A percentile compares a stretch with the other conserved stretches of the same genome.
Conservation (phyloP, 2,797 vertebrate genomes). For the Vireo griseus region DNA sequence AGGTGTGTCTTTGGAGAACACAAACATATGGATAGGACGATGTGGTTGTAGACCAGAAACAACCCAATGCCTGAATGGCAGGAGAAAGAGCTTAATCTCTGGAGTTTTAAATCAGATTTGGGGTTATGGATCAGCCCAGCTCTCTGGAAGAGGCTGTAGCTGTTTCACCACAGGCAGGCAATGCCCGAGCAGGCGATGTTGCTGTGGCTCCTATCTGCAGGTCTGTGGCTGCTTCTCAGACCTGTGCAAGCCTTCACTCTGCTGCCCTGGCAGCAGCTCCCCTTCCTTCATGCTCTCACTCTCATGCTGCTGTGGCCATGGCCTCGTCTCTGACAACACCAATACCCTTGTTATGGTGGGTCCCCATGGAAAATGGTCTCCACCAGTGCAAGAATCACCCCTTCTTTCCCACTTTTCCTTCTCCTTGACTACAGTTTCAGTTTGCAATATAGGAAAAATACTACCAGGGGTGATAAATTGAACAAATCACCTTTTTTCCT, state of each 20-base stretch:
- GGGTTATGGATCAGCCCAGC: background rate
- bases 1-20: background rate
- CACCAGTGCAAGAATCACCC: background rate
- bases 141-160: background rate
- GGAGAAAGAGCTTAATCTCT: background rate
- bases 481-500: background rate
- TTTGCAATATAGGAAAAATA: background rate
- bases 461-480: background rate
- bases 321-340: background rate
- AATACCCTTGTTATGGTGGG: accelerated
- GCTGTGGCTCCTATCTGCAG: background rate
- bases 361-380: background rate
- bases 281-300: background rate
- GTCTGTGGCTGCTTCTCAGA: background rate
- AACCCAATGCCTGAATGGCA: background rate
- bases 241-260: background rate
- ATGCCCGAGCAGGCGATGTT: accelerated
- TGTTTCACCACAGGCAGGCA: background rate
- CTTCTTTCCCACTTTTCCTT: background rate
- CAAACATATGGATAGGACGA: background rate
- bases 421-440: background rate
- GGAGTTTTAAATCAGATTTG: background rate
- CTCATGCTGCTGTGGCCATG: background rate
- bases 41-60: background rate
- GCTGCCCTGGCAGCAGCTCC: background rate